Base-by-base conservation (phyloP, 2,797 vertebrate species). In the Sebastolobus altivelis region DNA sequence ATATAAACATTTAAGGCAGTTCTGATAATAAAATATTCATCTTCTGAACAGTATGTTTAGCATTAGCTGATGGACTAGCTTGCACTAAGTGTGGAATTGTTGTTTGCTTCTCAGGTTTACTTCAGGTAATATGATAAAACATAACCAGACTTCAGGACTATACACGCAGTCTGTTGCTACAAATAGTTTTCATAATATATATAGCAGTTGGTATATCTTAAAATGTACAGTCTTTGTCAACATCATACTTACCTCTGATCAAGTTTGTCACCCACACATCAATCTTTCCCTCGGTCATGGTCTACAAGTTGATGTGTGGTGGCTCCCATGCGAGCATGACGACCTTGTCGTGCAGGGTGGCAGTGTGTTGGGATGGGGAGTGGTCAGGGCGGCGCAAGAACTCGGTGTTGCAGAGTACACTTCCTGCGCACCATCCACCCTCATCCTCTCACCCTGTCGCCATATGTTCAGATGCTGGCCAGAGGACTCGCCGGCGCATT, bases 381-480 rank as follows among this genome's bases (percentile, higher is more conserved):
- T 90, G 93, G 88, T 88, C 82, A 89, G 91, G 91, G 90, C 87
- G 90, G 84, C 75, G 85, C 90, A 87, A 91, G 88, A 93, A 91
- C 87, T 89, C 68, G 78, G 92, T 90, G 91, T 89, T 89, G 91
- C 87, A 79, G 87, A 90, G 87, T 91, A 84, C 83, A 85, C 88
- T 90, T 91, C 88, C 82, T 92, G 90, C 84, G 79, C 92, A 85
- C 93, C 87, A 91, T 92, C 89, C 87, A 80, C 95, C 93, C 94
- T 94, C 91, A 94, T 94, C 94, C 95, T 95, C 93, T 95, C 93
- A 94, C 95, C 94, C 94, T 96, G 95, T 95, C 93, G 88, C 95
- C 95, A 94, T 96, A 95, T 96, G 95, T 96, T 95, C 95, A 96
- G 95, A 96, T 96, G 94, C 95, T 96, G 96, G 95, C 95, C 94